Percentiles rank a stretch among this genome's conserved stretches.
Conservation (phyloP, 2,113 vertebrate genomes). For the Columba janthina region DNA sequence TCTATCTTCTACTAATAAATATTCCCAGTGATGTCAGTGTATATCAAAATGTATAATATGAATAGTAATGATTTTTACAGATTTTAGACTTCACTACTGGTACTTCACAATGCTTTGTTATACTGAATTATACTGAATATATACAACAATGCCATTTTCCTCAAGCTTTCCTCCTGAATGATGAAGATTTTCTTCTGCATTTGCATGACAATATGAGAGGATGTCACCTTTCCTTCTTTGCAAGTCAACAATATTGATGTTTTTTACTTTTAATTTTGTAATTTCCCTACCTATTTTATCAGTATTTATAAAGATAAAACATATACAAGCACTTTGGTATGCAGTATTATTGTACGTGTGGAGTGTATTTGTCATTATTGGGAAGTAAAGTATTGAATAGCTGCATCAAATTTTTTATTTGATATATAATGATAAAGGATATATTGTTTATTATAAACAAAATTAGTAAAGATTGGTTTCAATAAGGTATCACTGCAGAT, state of each 20-base stretch:
- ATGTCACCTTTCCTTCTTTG: background rate
- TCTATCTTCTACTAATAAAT: constrained; percentile 21
- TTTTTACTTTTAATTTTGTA: constrained; percentile 38
- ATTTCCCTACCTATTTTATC: constrained; percentile 27
- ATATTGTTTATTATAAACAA: background rate
- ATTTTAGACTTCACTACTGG: constrained; percentile 17
- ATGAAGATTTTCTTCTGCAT: constrained; percentile 22
- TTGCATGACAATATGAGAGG: background rate
- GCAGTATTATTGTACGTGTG: background rate
- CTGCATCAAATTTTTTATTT: background rate
- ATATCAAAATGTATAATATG: background rate
- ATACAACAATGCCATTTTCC: background rate
- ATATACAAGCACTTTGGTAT: background rate
- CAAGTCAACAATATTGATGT: constrained; percentile 8
- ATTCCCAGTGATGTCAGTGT: background rate
- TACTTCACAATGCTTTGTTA: constrained; percentile 15
- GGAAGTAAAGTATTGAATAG: background rate
- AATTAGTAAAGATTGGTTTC: background rate
- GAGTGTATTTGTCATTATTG: background rate
- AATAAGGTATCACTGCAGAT: background rate
- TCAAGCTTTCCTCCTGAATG: background rate
- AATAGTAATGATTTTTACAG: background rate
- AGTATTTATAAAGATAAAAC: constrained; percentile 27
- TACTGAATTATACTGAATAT: background rate
- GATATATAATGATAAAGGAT: background rate